phyloP scores from a whole-genome alignment of 2,888 invertebrate species.

The Nyleta sp. region DNA sequence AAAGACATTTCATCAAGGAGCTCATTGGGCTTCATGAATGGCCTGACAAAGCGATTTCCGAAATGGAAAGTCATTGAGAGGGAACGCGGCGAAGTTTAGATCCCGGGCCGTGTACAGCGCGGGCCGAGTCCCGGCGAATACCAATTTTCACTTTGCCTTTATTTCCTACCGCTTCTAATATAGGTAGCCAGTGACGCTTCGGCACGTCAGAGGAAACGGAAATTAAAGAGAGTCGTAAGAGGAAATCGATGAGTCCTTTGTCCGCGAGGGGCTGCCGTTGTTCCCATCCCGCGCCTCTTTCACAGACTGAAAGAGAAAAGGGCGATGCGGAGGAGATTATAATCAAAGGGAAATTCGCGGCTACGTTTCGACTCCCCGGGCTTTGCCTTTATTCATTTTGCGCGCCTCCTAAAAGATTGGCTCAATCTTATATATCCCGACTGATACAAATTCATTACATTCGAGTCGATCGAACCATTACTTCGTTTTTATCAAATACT shows the following conservation, averaged over 20 bases:
- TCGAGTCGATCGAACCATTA: conserved; percentile 24
- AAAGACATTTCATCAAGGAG: conserved; percentile 41
- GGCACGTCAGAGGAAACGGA: conserved; percentile 67
- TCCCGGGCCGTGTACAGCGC: conserved; percentile 18
- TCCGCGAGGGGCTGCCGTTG: conserved; percentile 62
- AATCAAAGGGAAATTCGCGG: conserved; percentile 62
- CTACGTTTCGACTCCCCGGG: conserved; percentile 29
- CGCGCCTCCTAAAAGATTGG: conserved; percentile 38
- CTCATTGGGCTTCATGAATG: conserved; percentile 50
- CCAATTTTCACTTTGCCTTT: conserved; percentile 56
- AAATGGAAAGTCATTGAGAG: conserved; percentile 35
- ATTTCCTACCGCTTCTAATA: conserved; percentile 50
- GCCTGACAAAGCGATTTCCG: conserved; percentile 31
- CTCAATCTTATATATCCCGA: conserved; percentile 38
- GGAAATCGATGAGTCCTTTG: conserved; percentile 73
- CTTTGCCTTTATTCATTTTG: conserved; percentile 46
- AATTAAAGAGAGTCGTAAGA: conserved; percentile 72
- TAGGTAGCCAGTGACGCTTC: conserved; percentile 41
- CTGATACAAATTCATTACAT: conserved; percentile 35
- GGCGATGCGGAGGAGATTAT: conserved; percentile 44
- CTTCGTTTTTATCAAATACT: conserved; percentile 1
- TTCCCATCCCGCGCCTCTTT: conserved; percentile 40
- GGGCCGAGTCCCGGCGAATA: conserved; percentile 29
- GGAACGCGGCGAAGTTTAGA: conserved; percentile 59
- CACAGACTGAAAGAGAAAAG: conserved; percentile 45